Conservation (phyloP, 2,888 invertebrate genomes). For the Lasius fuliginosus region DNA sequence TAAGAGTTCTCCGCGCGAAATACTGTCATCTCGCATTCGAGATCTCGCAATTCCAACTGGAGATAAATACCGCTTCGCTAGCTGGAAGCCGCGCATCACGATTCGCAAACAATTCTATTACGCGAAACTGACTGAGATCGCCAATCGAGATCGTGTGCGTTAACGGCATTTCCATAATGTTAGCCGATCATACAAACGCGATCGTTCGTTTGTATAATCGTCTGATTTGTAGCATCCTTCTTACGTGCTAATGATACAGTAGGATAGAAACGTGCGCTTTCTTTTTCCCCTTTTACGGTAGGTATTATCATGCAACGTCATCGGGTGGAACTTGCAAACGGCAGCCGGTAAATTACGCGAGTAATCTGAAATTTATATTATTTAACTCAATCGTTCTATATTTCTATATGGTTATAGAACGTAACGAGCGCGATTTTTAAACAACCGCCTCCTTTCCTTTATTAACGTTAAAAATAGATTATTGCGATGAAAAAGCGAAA, state of each 20-base stretch:
- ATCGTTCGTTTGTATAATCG: slow-evolving; percentile 40
- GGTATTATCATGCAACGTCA: slow-evolving; percentile 36
- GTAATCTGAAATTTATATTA: slow-evolving; percentile 21
- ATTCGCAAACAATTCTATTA: slow-evolving; percentile 32
- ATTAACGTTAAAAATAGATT: not conserved
- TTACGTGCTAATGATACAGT: slow-evolving; percentile 30
- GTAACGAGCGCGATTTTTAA: not conserved
- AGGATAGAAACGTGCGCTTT: slow-evolving; percentile 41
- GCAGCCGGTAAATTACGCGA: not conserved
- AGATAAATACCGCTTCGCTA: not conserved
- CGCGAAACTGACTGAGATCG: slow-evolving; percentile 15
- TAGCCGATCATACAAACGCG: not conserved
- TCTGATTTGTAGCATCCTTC: not conserved
- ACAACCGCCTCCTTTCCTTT: not conserved
- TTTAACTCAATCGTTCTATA: slow-evolving; percentile 8
- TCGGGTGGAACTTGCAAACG: slow-evolving; percentile 3
- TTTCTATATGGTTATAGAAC: not conserved
- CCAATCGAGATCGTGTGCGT: not conserved
- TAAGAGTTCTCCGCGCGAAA: not conserved
- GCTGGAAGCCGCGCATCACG: slow-evolving; percentile 1
- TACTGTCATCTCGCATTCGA: not conserved
- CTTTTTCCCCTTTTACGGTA: slow-evolving; percentile 21
- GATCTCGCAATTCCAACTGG: not conserved
- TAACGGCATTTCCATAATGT: slow-evolving; percentile 30
- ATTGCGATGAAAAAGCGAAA: too few relatives aligned